phyloP scores from a whole-genome alignment of 2,797 vertebrate genomes.

The Adrianichthys oophorus region DNA sequence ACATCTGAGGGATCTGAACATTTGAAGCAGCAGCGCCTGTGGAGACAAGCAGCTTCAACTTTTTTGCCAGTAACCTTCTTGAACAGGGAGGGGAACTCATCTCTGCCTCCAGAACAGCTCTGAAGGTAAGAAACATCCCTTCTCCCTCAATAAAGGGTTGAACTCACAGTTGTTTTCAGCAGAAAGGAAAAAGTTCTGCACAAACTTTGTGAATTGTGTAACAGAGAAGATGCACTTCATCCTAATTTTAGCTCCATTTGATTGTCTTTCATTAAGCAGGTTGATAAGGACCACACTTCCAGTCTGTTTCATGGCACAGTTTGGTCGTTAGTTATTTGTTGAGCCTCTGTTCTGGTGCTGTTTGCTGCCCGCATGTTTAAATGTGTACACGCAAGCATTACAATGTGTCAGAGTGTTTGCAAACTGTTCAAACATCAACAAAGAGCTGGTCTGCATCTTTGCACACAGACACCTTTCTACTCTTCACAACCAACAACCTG shows the following conservation, averaged over 20 bases:
- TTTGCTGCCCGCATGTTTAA: conserved; percentile 44
- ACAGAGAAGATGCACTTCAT: conserved; percentile 21
- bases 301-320: conserved; percentile 21
- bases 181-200: conserved; percentile 19
- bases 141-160: conserved; percentile 20
- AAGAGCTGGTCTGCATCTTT: conserved; percentile 41
- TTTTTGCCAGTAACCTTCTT: conserved; percentile 41
- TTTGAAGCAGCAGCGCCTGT: conserved; percentile 57
- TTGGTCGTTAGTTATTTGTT: conserved; percentile 14
- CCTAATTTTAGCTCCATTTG: neutral
- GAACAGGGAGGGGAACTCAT: conserved; percentile 33
- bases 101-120: conserved; percentile 34
- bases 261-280: neutral
- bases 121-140: conserved; percentile 68
- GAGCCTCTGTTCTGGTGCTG: conserved; percentile 28
- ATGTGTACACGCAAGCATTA: conserved; percentile 46
- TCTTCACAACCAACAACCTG: conserved; percentile 31
- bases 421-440: conserved; percentile 70
- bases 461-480: conserved; percentile 55
- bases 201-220: conserved; percentile 22
- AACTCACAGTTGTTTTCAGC: conserved; percentile 26
- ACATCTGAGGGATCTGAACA: conserved; percentile 73
- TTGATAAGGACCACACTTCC: neutral
- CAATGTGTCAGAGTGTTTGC: conserved; percentile 43
- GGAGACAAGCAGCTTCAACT: conserved; percentile 51